Evolutionary conservation across 2,888 invertebrate genomes (phyloP).

Genomic region (Apodemia zela): DNA sequence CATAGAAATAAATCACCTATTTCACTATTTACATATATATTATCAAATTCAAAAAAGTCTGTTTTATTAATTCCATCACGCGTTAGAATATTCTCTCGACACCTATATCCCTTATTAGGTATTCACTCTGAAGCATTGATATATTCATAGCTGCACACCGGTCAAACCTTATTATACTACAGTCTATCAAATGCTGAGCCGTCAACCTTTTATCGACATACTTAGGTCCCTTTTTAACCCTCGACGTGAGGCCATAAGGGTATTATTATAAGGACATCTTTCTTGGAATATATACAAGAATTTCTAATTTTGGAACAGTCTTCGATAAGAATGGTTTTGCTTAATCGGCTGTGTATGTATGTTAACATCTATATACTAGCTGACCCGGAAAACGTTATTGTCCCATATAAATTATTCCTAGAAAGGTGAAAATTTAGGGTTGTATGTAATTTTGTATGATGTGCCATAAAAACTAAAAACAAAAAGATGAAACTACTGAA

Average conservation of each 20-base stretch:
- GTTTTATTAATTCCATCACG: background rate
- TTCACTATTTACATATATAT: background rate
- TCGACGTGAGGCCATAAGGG: background rate
- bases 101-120: background rate
- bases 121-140: background rate
- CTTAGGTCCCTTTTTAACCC: background rate
- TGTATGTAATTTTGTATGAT: no score
- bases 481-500: no score
- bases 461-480: no score
- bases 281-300: background rate
- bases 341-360: background rate
- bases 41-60: background rate
- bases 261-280: constrained; percentile 1
- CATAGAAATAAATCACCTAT: no score
- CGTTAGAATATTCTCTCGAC: background rate
- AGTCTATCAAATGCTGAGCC: constrained; percentile 8
- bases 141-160: background rate
- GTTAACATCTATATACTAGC: no score
- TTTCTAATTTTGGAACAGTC: background rate
- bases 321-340: background rate
- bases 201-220: background rate
- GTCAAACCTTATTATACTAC: constrained; percentile 5
- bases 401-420: no score
- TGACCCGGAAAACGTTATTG: no score
- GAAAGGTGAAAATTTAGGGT: no score